Percentiles rank a stretch among this genome's conserved stretches.
Conservation (phyloP, 2,113 vertebrate genomes). For the Phocoena phocoena region DNA sequence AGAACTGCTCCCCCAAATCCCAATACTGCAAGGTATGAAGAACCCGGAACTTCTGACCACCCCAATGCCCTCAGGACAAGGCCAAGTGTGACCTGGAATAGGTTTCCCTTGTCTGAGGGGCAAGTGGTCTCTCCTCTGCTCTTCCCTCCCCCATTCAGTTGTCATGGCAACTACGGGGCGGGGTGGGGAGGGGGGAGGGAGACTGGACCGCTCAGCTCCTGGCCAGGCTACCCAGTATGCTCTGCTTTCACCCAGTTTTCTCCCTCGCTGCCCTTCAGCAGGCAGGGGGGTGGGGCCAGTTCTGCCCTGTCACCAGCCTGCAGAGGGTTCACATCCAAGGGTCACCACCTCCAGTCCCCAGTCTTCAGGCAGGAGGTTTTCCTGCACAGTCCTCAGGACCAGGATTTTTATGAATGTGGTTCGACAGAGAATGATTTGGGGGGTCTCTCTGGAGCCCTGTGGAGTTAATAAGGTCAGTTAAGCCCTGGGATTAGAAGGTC, state of each 20-base stretch:
- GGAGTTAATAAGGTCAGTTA: conserved; percentile 79
- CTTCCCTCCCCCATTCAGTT: conserved; percentile 45
- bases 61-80: background rate
- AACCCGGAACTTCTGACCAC: background rate
- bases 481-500: conserved; percentile 78
- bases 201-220: conserved; percentile 62
- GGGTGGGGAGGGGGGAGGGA: background rate
- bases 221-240: conserved; percentile 72
- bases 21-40: rapidly evolving
- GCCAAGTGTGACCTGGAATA: conserved; percentile 72
- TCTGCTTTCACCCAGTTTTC: conserved; percentile 75
- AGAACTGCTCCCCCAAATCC: background rate
- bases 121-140: conserved; percentile 56
- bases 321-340: background rate
- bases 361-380: conserved; percentile 1
- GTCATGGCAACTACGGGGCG: conserved; percentile 56
- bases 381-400: background rate
- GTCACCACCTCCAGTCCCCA: conserved; percentile 8
- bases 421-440: conserved; percentile 48
- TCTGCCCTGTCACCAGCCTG: conserved; percentile 27
- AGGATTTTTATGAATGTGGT: conserved; percentile 9
- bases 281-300: background rate
- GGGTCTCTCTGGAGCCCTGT: conserved; percentile 56
- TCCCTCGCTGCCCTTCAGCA: conserved; percentile 56
- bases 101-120: conserved; percentile 69